Conservation (phyloP, 1,140 invertebrate species). For the Drosophila quadrilineata region DNA sequence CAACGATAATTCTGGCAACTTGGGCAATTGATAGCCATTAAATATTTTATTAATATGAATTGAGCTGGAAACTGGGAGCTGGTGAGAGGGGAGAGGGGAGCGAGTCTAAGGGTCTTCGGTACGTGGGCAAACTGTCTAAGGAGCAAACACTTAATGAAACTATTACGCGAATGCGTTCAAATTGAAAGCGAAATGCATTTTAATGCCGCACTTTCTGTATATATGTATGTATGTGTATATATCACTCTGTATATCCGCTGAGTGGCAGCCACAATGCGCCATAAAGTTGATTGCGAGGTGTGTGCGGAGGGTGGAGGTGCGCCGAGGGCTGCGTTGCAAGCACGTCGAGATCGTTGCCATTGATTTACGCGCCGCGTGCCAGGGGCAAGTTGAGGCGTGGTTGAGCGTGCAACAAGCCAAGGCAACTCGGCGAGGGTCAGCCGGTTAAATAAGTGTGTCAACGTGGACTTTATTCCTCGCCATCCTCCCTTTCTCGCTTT, state of each 20-base stretch:
- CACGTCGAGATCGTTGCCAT: constrained; percentile 78
- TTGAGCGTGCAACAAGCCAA: constrained; percentile 74
- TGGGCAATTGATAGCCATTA: constrained; percentile 38
- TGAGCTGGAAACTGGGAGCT: too few relatives aligned
- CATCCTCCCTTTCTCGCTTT: background rate
- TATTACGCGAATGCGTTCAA: constrained; percentile 57
- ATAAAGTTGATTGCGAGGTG: constrained; percentile 67
- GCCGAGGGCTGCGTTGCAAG: constrained; percentile 34
- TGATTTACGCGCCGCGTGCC: constrained; percentile 75
- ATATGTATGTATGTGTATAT: constrained; percentile 35
- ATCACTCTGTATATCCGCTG: constrained; percentile 19
- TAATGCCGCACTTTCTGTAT: constrained; percentile 72
- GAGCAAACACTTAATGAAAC: constrained; percentile 72
- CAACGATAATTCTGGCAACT: constrained; percentile 47
- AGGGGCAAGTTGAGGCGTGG: constrained; percentile 40
- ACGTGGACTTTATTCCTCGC: constrained; percentile 21
- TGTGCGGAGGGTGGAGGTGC: constrained; percentile 23
- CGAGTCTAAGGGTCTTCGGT: background rate
- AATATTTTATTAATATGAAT: constrained; percentile 65
- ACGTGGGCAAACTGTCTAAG: constrained; percentile 60
- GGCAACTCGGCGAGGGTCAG: constrained; percentile 35
- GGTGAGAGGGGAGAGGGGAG: too few relatives aligned
- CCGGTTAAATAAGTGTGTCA: constrained; percentile 73
- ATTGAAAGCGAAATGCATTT: constrained; percentile 79
- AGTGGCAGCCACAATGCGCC: constrained; percentile 66